Conservation (phyloP, 2,113 vertebrate species). For the Seriola rivoliana region DNA sequence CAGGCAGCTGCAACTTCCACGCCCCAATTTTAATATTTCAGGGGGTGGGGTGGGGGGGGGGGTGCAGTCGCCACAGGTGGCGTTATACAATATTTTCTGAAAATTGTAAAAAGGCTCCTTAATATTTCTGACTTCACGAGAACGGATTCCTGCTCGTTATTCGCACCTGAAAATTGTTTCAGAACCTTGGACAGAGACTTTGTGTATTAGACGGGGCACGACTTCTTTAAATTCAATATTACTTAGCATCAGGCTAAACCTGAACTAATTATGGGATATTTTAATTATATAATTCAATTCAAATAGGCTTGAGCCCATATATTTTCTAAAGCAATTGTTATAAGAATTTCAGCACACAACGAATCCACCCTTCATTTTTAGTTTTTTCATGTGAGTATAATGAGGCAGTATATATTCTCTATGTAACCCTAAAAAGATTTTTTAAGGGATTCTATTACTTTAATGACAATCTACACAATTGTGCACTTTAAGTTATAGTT, state of each 20-base stretch:
- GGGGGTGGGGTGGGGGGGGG: no score
- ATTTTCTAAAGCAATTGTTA: not conserved
- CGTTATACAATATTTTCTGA: not conserved
- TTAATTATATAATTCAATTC: not conserved
- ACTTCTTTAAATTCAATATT: not conserved
- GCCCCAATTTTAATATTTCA: not conserved
- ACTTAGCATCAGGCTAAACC: not conserved
- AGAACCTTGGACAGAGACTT: conserved; percentile 61
- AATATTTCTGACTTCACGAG: not conserved
- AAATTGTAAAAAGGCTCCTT: not conserved
- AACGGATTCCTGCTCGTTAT: not conserved
- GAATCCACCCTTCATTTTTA: not conserved
- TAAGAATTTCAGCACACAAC: not conserved
- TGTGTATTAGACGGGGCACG: rapidly evolving
- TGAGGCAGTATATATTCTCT: not conserved
- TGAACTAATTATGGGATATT: not conserved
- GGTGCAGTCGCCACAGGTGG: not conserved
- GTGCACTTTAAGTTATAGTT: not conserved
- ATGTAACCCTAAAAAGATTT: no score
- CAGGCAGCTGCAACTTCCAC: not conserved
- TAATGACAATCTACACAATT: not conserved
- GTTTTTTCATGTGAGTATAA: not conserved
- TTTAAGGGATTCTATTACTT: not conserved
- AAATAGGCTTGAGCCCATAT: not conserved
- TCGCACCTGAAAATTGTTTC: not conserved